Evolutionary conservation across 2,113 vertebrate species (phyloP), one percentile per base, ranked within the genome.

Genomic region (Zingel zingel): DNA sequence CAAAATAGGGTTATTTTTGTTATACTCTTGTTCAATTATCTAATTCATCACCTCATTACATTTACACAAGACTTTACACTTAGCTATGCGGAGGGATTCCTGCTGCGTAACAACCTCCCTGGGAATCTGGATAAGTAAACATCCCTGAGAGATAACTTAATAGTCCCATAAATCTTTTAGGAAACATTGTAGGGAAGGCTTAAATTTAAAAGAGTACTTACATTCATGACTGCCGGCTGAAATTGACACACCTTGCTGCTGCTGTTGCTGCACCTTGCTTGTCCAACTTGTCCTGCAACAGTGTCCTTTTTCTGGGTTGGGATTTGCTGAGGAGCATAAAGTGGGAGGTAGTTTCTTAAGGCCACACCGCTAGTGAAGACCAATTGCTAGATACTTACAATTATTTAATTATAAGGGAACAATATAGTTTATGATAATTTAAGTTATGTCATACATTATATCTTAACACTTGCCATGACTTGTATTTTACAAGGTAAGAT

Each of bases 181-280:
- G 16, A 15, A 5, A 33, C 59, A 13, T 1, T 36, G 19, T 2
- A 5, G 1, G 9, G 15, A 65, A 43, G 3, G n/a, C 19, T 71
- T 21, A 2, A 11, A 11, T 48, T 19, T 2, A 79, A 8, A 69
- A 56, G 1, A 59, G 27, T 78, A 89, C 91, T 92, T 78, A 92
- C 92, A 62, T 54, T 45, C 92, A 93, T 92, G 84, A 7, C 30
- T 43, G 58, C 67, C 14, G 27, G 0, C 30, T 54, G 23, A 30
- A 0, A 19, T 1, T 11, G 21, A 5, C 72, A 71, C 81, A 3
- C 73, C 66, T 79, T 16, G 16, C n/a, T 47, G 59, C 53, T 19
- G 58, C 57, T 74, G 16, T 3, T 27, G 7, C 6, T 3, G 9
- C 23, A 8, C 18, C 18, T 51, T 2, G 5, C 62, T 77, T 0